Evolutionary conservation across 2,113 vertebrate genomes (phyloP).

Genomic region (Peromyscus leucopus): DNA sequence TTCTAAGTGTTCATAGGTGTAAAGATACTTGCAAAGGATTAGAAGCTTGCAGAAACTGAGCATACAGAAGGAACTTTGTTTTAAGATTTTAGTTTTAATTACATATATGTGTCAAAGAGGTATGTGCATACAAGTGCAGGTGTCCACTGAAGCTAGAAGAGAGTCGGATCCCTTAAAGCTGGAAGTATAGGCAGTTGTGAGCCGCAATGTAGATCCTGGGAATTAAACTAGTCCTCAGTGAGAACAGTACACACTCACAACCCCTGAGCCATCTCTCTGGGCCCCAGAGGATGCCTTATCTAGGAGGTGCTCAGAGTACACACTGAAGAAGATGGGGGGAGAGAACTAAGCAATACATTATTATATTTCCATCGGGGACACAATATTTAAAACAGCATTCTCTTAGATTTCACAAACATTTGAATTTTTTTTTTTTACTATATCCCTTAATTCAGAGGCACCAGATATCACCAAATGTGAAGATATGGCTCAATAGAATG

Average conservation of each 20-base stretch:
- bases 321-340: background rate
- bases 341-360: background rate
- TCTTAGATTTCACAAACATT: background rate
- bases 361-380: background rate
- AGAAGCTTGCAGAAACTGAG: background rate
- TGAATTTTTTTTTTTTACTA: background rate
- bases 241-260: background rate
- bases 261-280: background rate
- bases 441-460: background rate
- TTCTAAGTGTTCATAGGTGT: background rate
- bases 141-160: background rate
- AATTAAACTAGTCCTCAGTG: background rate
- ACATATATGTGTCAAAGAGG: background rate
- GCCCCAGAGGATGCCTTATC: background rate
- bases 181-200: background rate
- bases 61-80: background rate
- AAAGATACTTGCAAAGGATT: background rate
- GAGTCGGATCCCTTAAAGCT: background rate
- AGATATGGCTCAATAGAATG: background rate
- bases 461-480: background rate
- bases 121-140: background rate
- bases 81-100: background rate
- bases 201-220: no score
- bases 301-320: background rate
- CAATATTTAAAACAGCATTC: background rate